Evolutionary conservation across 2,113 vertebrate species (phyloP).

Genomic region (Sylvietta virens): DNA sequence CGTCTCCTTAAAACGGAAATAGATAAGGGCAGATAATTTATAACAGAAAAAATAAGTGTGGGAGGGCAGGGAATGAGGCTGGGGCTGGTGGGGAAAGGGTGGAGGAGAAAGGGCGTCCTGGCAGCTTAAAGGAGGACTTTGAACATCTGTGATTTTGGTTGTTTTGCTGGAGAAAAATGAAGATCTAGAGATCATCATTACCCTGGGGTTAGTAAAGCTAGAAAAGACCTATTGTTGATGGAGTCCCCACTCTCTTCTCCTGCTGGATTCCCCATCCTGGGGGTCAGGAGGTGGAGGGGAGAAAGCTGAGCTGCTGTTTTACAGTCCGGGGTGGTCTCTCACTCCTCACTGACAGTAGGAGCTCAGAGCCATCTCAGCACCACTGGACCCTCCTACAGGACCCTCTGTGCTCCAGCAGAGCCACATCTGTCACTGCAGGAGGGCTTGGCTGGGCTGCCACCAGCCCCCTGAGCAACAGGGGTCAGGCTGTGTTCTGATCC

Average conservation of each 20-base stretch:
- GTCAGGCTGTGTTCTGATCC: too few species aligned
- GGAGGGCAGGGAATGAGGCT: background rate
- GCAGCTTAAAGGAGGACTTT: background rate
- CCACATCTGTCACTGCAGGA: too few species aligned
- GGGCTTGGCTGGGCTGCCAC: too few species aligned
- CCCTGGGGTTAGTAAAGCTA: background rate
- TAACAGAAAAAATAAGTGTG: background rate
- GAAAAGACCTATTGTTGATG: background rate
- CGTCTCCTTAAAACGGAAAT: background rate
- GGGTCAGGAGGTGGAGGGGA: rapidly evolving
- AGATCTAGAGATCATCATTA: background rate
- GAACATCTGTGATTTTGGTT: background rate
- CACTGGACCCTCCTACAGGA: too few species aligned
- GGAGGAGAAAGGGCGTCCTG: background rate
- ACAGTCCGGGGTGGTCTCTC: background rate
- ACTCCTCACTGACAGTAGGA: background rate
- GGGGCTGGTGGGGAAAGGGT: background rate
- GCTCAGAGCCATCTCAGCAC: too few species aligned
- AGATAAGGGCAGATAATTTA: too few species aligned
- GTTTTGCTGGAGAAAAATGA: background rate
- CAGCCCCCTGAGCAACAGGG: too few species aligned
- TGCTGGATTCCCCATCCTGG: background rate
- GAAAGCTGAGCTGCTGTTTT: background rate
- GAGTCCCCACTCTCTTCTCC: too few species aligned
- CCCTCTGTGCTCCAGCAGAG: too few species aligned